Evolutionary conservation across 2,888 invertebrate genomes (phyloP).

Genomic region (Ditula angustiorana): DNA sequence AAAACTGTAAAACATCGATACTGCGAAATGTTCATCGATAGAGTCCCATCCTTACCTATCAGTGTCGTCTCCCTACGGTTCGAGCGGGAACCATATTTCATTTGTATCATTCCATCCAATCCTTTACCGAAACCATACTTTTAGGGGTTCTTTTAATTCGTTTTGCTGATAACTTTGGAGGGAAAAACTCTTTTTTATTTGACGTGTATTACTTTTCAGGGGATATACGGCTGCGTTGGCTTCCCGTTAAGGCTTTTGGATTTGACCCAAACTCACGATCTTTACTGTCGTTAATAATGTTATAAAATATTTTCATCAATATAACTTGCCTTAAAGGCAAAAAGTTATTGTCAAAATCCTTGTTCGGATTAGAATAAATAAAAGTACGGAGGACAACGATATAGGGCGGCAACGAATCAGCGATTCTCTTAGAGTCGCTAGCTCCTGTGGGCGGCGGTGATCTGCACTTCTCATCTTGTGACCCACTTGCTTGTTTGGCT

Average conservation of each 20-base stretch:
- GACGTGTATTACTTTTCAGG: constrained; percentile 38
- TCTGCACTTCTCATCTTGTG: too few relatives aligned
- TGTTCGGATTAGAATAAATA: too few relatives aligned
- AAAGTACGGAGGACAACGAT: too few relatives aligned
- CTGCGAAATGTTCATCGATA: neutral
- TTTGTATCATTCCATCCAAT: constrained; percentile 42
- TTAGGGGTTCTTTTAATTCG: constrained; percentile 43
- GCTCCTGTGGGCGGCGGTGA: too few relatives aligned
- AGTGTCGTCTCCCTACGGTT: neutral
- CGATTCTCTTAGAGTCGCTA: too few relatives aligned
- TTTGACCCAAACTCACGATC: constrained; percentile 1
- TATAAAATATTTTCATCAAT: too few relatives aligned
- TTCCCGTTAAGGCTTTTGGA: neutral
- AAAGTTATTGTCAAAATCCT: too few relatives aligned
- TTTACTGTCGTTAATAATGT: too few relatives aligned
- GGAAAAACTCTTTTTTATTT: constrained; percentile 36
- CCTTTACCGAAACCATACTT: constrained; percentile 46
- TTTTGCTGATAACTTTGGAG: constrained; percentile 42
- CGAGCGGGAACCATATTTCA: constrained; percentile 40
- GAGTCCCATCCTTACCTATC: constrained; percentile 6
- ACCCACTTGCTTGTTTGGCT: too few relatives aligned
- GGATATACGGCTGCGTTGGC: constrained; percentile 14
- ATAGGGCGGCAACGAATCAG: too few relatives aligned
- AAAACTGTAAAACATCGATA: neutral
- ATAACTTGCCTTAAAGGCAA: too few relatives aligned